phyloP scores from a whole-genome alignment of 2,888 invertebrate species.

The Melipona beecheii region DNA sequence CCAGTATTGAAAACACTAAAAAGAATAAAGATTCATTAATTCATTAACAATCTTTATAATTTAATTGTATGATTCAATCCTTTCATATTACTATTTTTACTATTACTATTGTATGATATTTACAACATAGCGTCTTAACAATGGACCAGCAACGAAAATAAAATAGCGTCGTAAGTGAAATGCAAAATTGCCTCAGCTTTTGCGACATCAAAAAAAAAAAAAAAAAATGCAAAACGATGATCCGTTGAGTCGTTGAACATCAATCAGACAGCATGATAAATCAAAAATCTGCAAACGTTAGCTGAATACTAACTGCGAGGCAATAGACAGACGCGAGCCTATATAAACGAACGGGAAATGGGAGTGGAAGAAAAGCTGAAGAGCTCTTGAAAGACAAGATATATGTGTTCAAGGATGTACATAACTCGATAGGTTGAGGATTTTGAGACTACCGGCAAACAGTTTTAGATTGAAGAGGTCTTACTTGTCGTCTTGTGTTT shows the following conservation, averaged over 20 bases:
- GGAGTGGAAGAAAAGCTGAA: neutral
- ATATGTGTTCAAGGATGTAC: neutral
- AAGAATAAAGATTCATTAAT: too few species aligned
- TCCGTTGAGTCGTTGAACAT: neutral
- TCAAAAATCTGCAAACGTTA: neutral
- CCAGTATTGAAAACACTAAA: too few species aligned
- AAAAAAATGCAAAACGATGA: neutral
- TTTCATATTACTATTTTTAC: too few species aligned
- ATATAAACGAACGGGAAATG: constrained; percentile 13
- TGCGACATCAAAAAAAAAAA: neutral
- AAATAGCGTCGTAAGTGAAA: neutral
- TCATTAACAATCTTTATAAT: too few species aligned
- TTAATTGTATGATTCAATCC: too few species aligned
- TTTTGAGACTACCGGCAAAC: neutral
- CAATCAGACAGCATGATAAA: neutral
- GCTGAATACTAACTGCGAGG: neutral
- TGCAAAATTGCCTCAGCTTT: neutral
- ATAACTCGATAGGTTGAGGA: neutral
- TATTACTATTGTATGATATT: too few species aligned
- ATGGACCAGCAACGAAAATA: neutral
- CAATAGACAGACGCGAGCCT: neutral
- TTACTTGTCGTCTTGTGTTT: neutral
- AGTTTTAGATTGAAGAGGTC: neutral
- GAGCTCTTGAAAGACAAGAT: constrained; percentile 9
- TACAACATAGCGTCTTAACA: too few species aligned